Evolutionary conservation across 30 jellyfish, hydroid and myxozoan species (phyloP), one percentile per base, ranked within the genome.

Genomic region (Chrysaora quinquecirrha): DNA sequence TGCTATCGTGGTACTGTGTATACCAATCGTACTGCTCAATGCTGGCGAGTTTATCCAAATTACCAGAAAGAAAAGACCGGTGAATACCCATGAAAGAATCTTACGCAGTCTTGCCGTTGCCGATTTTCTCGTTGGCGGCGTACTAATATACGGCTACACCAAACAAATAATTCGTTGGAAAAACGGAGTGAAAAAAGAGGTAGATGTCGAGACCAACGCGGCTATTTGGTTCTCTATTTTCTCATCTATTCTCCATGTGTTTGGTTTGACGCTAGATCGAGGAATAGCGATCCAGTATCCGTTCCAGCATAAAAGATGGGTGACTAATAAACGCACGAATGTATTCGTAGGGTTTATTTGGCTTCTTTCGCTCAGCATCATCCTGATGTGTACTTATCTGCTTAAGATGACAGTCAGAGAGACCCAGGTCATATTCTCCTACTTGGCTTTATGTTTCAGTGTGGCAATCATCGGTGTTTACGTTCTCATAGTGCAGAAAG

Each of bases 61-160:
- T 25, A 52, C 27, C 29, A 52, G 25, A 19, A 19, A 52, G 68
- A 52, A 20, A 19, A 16, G 19, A 20, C 12, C 9, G 2, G 2
- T 52, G 7, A 52, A 52, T 4, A 10, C 4, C 25, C 68, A 52
- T 19, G 29, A 52, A 19, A 16, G 68, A 52, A 52, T 52, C 68
- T 25, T 52, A 3, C 68, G 68, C 68, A 52, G 68, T 20, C 68
- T 52, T 16, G 68, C 68, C 12, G 29, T 52, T 19, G 68, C 68
- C 3, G 68, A 52, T 20, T 52, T 52, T 52, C 68, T 52, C 29
- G 68, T 52, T 7, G 68, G 29, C 19, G 68, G 24, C 2, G 68
- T 20, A 4, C 68, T 52, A 3, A 16, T 52, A 2, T 10, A 10
- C 29, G 68, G 68, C 68, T 10, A 52, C 68, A 3, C 29, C 68